These are phyloP conservation scores for Chironomus striatipennis DNA, from an alignment of 1,140 invertebrate species.

Conservation along the genomic window DNA sequence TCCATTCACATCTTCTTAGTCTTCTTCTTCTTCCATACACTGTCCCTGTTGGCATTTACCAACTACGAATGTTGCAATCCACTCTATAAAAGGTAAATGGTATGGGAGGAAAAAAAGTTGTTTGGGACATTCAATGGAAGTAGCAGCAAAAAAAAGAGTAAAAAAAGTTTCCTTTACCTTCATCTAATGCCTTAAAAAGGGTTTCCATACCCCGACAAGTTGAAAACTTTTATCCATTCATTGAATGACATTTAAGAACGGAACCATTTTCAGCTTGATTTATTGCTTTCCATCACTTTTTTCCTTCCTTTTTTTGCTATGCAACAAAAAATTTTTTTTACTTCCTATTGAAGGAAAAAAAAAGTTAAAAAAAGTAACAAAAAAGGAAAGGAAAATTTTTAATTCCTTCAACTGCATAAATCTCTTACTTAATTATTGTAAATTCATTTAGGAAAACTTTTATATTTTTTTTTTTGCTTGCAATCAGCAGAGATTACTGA, in stretches of 20 bases:
- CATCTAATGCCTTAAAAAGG: conserved; percentile 16
- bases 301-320: not conserved
- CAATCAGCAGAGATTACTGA: too few relatives aligned
- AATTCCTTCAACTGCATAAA: conserved; percentile 12
- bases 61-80: too few relatives aligned
- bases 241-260: conserved; percentile 20
- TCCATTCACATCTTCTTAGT: not conserved
- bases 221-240: conserved; percentile 21
- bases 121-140: too few relatives aligned
- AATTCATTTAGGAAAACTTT: not conserved
- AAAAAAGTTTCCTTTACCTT: not conserved
- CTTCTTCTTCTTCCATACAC: not conserved
- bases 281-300: conserved; percentile 18
- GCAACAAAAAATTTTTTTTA: not conserved
- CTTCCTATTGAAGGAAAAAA: not conserved
- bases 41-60: too few relatives aligned
- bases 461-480: too few relatives aligned
- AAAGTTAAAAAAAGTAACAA: not conserved
- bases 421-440: not conserved
- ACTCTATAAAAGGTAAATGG: too few relatives aligned
- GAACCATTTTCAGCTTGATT: conserved; percentile 21
- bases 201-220: conserved; percentile 14
- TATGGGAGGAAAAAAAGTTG: too few relatives aligned
- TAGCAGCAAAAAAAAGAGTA: not conserved
- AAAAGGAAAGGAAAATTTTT: not conserved